Conservation (phyloP, 2,888 invertebrate species). For the Drosophila pegasa region DNA sequence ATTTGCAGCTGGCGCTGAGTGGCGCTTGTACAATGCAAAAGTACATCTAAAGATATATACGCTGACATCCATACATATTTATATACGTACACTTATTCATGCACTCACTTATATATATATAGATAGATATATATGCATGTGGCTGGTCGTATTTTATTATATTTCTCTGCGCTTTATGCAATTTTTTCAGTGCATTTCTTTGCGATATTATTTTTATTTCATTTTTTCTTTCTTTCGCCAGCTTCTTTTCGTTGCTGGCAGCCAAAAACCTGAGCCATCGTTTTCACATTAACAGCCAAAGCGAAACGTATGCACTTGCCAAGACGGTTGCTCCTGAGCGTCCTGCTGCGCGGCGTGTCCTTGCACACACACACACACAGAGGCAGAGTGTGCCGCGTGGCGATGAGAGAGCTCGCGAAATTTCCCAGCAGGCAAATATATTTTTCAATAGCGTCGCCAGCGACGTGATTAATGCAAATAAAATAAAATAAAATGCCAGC, state of each 20-base stretch:
- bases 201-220: slow-evolving; percentile 44
- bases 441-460: slow-evolving; percentile 79
- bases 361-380: slow-evolving; percentile 38
- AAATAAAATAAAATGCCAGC: slow-evolving; percentile 75
- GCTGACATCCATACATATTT: slow-evolving; percentile 11
- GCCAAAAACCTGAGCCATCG: slow-evolving; percentile 78
- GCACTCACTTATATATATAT: slow-evolving; percentile 30
- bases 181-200: slow-evolving; percentile 49
- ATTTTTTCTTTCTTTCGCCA: slow-evolving; percentile 26
- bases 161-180: slow-evolving; percentile 56
- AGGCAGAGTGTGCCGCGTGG: slow-evolving; percentile 8
- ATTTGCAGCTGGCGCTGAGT: slow-evolving; percentile 75
- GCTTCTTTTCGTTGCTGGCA: slow-evolving; percentile 50
- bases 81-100: slow-evolving; percentile 29
- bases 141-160: slow-evolving; percentile 56
- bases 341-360: slow-evolving; percentile 59
- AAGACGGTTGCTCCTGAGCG: slow-evolving; percentile 46
- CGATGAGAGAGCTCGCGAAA: slow-evolving; percentile 59
- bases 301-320: slow-evolving; percentile 79
- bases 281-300: slow-evolving; percentile 81
- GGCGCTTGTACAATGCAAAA: slow-evolving; percentile 68
- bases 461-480: slow-evolving; percentile 80
- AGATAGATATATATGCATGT: slow-evolving; percentile 23
- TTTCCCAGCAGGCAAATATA: slow-evolving; percentile 81
- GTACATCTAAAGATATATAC: slow-evolving; percentile 36